Evolutionary conservation across 2,888 invertebrate species (phyloP).

Genomic region (Myopa testacea): DNA sequence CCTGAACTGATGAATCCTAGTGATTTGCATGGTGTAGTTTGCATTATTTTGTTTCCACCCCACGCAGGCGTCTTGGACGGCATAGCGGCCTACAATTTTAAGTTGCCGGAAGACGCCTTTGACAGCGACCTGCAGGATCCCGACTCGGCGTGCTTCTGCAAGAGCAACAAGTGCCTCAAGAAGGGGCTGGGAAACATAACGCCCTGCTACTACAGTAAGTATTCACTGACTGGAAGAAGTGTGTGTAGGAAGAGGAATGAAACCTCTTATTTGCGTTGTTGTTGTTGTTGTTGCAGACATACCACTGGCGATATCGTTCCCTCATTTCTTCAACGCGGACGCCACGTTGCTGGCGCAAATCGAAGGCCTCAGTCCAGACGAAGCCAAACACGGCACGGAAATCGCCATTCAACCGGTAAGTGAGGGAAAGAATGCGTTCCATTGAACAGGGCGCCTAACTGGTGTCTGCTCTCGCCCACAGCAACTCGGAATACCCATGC

Average conservation of each 20-base stretch:
- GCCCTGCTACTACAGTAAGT: slow-evolving; percentile 79
- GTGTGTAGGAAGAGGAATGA: too few species aligned
- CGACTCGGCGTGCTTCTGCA: slow-evolving; percentile 76
- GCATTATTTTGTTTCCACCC: background rate
- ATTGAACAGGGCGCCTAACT: background rate
- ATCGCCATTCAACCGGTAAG: slow-evolving; percentile 80
- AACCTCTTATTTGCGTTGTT: background rate
- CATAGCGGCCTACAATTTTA: slow-evolving; percentile 73
- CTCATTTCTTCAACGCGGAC: slow-evolving; percentile 78
- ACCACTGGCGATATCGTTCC: slow-evolving; percentile 80
- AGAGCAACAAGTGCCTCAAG: slow-evolving; percentile 70
- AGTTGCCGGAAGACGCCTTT: slow-evolving; percentile 73
- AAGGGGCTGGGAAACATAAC: slow-evolving; percentile 77
- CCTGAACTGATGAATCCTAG: background rate
- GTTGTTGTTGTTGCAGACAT: slow-evolving; percentile 69
- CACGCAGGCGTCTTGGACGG: slow-evolving; percentile 64
- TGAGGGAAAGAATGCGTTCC: slow-evolving; percentile 8
- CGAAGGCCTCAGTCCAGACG: slow-evolving; percentile 75
- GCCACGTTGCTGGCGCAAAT: slow-evolving; percentile 72
- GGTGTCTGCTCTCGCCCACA: slow-evolving; percentile 58
- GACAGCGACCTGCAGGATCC: slow-evolving; percentile 71
- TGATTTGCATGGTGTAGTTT: background rate
- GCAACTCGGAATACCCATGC: slow-evolving; percentile 76
- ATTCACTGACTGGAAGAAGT: background rate
- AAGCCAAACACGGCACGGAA: slow-evolving; percentile 69